Evolutionary conservation across 2,888 invertebrate species (phyloP), one percentile per base, ranked within the genome.

Genomic region (Spisula subtruncata): DNA sequence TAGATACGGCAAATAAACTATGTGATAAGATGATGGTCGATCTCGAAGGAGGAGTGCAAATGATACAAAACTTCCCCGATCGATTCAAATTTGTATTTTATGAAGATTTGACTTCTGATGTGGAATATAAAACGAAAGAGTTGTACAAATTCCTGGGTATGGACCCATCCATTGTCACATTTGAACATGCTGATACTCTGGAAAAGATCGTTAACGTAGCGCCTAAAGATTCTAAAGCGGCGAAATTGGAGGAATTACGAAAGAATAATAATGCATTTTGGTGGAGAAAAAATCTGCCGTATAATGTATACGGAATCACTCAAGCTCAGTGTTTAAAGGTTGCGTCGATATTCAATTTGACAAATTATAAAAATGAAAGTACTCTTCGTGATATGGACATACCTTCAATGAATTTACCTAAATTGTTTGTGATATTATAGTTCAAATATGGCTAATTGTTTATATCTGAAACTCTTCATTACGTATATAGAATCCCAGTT

Each of bases 21-120:
- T 92, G 92, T 66, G 48, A 87, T 0, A 92, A 90, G 79, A 92
- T 92, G 90, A 41, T 81, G 79, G 12, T 83, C 16, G 92, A 92
- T 60, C 83, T 87, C 20, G 51, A 75, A 0, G 90, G 87, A 8
- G 90, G 89, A 1, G 18, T 85, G 25, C 14, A 35, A 41, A 66
- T 92, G 0, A 54, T 81, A 46, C 14, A 87, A n/a, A 83, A 86
- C 51, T 92, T 56, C 46, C 92, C 92, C 20, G 81, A 56, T n/a
- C 85, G 92, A 71, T 85, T 92, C 32, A 89, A 87, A 81, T 85
- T 92, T 51, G 84, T 89, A 6, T 89, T 90, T 18, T 92, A 92
- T 54, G 92, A 92, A 54, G 92, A 92, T 54, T 80, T 92, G 8
- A 90, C 80, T 41, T 71, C 80, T 14, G 75, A 89, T 56, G 60